Evolutionary conservation across 92 coral and sea anemone genomes (phyloP), one percentile per base, ranked within the genome.

Genomic region (Palythoa grandiflora): DNA sequence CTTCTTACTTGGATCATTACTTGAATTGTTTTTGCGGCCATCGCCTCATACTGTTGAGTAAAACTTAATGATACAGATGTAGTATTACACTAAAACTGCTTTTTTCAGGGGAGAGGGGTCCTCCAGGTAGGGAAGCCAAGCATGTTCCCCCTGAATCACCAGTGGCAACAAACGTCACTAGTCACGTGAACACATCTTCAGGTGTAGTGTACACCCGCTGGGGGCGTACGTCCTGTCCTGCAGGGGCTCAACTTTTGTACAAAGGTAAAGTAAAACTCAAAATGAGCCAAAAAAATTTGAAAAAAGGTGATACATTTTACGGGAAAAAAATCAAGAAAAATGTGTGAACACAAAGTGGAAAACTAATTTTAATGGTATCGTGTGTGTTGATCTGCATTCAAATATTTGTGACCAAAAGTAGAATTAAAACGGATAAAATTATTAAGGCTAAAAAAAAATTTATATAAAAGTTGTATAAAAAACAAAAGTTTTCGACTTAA

Each of bases 221-320:
- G 80, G 80, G 80, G 9, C 80, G 80, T 5, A 77, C 80, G 1
- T 51, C 63, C 19, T 77, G 80, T 35, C 80, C 80, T 6, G 9
- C 2, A 17, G 63, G 80, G 59, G 63, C 80, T n/a, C 65, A 51
- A 44, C 80, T 77, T 53, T 51, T 77, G 40, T 77, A 77, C 38
- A 19, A 77, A 77, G 80, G 80, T 77, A 53, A 77, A 11, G 6
- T 3, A 1, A 2, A 3, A 2, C 35, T 2, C 71, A n/a, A 0
- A 5, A 2, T 5, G 5, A n/a, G 73, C 12, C 3, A 57, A 12
- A 0, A 65, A 3, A 65, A 0, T 2, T 65, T 21, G 3, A 6
- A 4, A 16, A 16, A 63, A 0, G 3, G 5, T 5, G 71, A 35
- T 6, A 6, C 9, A 7, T 15, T 54, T 54, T 54, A 14, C 60